Conservation (phyloP, 2,113 vertebrate species). For the Shinisaurus crocodilurus region DNA sequence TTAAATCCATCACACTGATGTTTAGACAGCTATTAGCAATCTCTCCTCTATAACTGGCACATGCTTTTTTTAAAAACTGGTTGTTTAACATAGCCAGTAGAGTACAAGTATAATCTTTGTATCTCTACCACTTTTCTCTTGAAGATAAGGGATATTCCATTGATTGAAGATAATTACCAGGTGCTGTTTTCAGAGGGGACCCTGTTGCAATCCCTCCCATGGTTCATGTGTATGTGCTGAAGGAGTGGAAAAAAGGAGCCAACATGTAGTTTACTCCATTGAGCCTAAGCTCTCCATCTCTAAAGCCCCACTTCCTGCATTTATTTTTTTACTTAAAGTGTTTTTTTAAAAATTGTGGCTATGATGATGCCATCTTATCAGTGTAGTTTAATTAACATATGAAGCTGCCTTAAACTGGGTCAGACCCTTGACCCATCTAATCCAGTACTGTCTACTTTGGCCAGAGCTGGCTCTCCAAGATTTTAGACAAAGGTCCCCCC, state of each 20-base stretch:
- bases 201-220: neutral
- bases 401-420: neutral
- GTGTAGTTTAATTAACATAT: neutral
- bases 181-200: neutral
- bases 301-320: neutral
- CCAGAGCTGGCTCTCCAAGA: neutral
- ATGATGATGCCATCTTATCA: neutral
- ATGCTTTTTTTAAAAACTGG: neutral
- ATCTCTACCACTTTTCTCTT: neutral
- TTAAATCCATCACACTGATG: neutral
- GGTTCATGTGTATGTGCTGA: neutral
- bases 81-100: neutral
- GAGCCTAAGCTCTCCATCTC: neutral
- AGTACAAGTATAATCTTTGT: neutral
- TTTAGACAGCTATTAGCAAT: neutral
- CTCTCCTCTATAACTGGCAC: neutral
- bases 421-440: neutral
- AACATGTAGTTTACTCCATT: neutral
- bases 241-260: neutral
- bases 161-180: neutral
- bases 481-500: neutral
- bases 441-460: neutral
- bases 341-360: neutral
- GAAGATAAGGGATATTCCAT: neutral
- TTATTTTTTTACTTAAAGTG: neutral